Evolutionary conservation across 1,140 invertebrate genomes (phyloP).

Genomic region (Brachionus asplanchnoidis): DNA sequence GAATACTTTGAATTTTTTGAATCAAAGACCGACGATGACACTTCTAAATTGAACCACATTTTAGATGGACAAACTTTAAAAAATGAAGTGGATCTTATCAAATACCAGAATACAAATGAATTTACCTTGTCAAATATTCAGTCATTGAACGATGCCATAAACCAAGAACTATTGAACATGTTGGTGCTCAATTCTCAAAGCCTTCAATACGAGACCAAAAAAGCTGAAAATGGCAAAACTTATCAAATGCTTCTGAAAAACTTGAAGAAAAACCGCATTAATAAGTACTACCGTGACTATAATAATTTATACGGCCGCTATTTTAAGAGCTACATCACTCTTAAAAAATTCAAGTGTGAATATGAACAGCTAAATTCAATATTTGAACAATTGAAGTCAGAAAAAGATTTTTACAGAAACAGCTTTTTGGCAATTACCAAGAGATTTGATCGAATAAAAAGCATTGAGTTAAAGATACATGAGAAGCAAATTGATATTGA

Average conservation of each 20-base stretch:
- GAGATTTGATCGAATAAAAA: slow-evolving; percentile 16
- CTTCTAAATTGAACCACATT: not conserved
- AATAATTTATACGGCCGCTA: not conserved
- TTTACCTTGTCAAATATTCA: not conserved
- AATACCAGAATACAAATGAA: slow-evolving; percentile 1
- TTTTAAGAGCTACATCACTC: not conserved
- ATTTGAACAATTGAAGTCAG: not conserved
- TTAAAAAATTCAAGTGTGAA: not conserved
- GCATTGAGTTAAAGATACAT: not conserved
- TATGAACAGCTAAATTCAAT: not conserved
- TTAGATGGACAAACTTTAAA: not conserved
- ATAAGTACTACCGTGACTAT: not conserved
- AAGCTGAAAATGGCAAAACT: too few relatives aligned
- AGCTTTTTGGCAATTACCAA: not conserved
- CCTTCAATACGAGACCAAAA: not conserved
- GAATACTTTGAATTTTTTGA: not conserved
- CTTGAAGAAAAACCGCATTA: not conserved
- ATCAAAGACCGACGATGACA: not conserved
- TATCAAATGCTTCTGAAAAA: not conserved
- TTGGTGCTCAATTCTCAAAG: not conserved
- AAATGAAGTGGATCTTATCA: not conserved
- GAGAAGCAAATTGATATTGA: not conserved
- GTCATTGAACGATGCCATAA: not conserved
- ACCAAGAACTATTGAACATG: not conserved
- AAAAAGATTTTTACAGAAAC: slow-evolving; percentile 13